Evolutionary conservation across 2,888 invertebrate species (phyloP).

Genomic region (Pollenia labialis): DNA sequence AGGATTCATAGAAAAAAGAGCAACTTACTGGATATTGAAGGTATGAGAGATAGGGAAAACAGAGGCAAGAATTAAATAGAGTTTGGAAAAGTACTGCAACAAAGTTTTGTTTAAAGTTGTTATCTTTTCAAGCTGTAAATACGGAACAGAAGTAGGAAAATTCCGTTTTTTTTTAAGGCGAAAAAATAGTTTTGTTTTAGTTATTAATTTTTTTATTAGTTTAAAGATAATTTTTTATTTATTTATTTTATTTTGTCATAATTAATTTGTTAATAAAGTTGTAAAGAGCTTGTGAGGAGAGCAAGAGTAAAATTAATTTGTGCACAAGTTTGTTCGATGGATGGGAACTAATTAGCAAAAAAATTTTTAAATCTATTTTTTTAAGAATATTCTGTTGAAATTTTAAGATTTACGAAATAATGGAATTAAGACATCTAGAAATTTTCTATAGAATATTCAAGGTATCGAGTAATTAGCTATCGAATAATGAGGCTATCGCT

Average conservation of each 20-base stretch:
- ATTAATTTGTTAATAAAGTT: constrained; percentile 39
- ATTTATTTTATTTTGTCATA: constrained; percentile 21
- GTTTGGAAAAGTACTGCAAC: neutral
- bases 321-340: neutral
- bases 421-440: too few relatives aligned
- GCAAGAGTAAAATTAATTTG: constrained; percentile 33
- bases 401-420: too few relatives aligned
- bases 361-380: neutral
- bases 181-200: neutral
- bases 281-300: constrained; percentile 28
- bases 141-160: constrained; percentile 11
- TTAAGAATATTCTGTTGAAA: too few relatives aligned
- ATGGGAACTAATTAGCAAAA: neutral
- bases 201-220: neutral
- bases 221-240: constrained; percentile 6
- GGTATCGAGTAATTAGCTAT: too few relatives aligned
- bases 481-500: too few relatives aligned
- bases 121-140: constrained; percentile 51
- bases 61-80: neutral
- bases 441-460: too few relatives aligned
- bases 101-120: constrained; percentile 62
- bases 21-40: constrained; percentile 32
- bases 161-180: neutral
- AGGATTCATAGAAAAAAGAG: neutral
- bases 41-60: neutral